A percentile compares a stretch with the other conserved stretches of the same genome.
Conservation (phyloP, 2,113 vertebrate species). For the Callionymus lyra region DNA sequence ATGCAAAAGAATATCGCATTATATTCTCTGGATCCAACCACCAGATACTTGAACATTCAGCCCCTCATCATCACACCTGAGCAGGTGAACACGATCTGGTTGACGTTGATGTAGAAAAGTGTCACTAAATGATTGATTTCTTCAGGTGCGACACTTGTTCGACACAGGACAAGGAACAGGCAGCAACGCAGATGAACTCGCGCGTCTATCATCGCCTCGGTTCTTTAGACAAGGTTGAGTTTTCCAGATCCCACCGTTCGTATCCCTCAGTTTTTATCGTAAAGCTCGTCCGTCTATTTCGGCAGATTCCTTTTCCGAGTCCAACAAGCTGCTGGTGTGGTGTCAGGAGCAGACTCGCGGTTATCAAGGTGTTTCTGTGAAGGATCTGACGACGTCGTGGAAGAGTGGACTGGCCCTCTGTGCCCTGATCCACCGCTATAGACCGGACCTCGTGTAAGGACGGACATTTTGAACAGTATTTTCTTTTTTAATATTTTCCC, state of each 20-base stretch:
- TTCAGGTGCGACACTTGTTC: slow-evolving; percentile 83
- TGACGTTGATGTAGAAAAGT: no score
- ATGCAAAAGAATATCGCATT: slow-evolving; percentile 89
- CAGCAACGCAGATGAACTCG: slow-evolving; percentile 61
- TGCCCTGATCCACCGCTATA: slow-evolving; percentile 84
- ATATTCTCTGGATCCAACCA: slow-evolving; percentile 86
- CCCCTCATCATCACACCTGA: slow-evolving; percentile 63
- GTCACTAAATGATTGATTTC: background rate
- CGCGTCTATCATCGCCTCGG: slow-evolving; percentile 68
- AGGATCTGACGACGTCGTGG: slow-evolving; percentile 88
- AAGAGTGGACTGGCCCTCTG: slow-evolving; percentile 89
- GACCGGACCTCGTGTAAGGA: slow-evolving; percentile 84
- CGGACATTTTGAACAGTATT: no score
- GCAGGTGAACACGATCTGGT: background rate
- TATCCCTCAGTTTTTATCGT: no score
- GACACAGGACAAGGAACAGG: slow-evolving; percentile 78
- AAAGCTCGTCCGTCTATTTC: background rate
- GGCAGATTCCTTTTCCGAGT: slow-evolving; percentile 78
- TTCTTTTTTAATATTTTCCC: no score
- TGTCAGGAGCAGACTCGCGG: slow-evolving; percentile 86
- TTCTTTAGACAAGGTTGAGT: slow-evolving; percentile 70
- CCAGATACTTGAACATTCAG: slow-evolving; percentile 82
- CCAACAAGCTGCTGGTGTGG: slow-evolving; percentile 83
- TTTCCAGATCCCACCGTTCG: no score
- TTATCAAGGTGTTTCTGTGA: slow-evolving; percentile 75